Conservation (phyloP, 2,113 vertebrate genomes). For the Megalops atlanticus region DNA sequence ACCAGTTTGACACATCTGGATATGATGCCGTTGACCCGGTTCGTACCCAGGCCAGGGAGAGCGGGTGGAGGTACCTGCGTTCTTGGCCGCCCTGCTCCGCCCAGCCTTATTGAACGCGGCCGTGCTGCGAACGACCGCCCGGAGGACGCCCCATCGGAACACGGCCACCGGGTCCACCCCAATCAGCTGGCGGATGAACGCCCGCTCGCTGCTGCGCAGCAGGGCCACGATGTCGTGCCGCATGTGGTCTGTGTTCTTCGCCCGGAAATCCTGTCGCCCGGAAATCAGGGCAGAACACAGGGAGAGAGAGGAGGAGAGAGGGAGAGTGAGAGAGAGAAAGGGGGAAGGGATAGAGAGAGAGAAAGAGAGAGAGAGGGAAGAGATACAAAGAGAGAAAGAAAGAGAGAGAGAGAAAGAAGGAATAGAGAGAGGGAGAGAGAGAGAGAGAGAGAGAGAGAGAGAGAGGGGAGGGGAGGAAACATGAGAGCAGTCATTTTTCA, state of each 20-base stretch:
- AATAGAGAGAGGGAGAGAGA: too few relatives aligned
- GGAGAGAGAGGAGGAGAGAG: neutral
- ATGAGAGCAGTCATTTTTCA: too few relatives aligned
- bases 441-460: neutral
- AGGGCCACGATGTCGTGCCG: conserved; percentile 85
- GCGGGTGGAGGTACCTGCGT: conserved; percentile 55
- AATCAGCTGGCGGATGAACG: conserved; percentile 84
- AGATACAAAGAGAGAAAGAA: too few relatives aligned
- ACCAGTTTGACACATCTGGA: neutral
- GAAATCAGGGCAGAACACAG: neutral
- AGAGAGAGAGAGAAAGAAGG: too few relatives aligned
- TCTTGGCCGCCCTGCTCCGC: conserved; percentile 58
- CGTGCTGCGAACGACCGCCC: conserved; percentile 80
- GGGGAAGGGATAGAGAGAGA: neutral
- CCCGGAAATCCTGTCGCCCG: conserved; percentile 80
- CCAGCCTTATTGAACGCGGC: conserved; percentile 78
- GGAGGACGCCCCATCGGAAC: conserved; percentile 92
- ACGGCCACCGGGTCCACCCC: conserved; percentile 84
- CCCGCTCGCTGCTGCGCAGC: conserved; percentile 83
- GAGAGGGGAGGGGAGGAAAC: neutral
- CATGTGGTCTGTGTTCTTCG: conserved; percentile 94
- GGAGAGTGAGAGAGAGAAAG: neutral
- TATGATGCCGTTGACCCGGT: neutral
- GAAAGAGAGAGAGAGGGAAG: neutral
- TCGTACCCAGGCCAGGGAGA: neutral